Evolutionary conservation across 2,888 invertebrate species (phyloP).

Genomic region (Bedellia somnulentella): DNA sequence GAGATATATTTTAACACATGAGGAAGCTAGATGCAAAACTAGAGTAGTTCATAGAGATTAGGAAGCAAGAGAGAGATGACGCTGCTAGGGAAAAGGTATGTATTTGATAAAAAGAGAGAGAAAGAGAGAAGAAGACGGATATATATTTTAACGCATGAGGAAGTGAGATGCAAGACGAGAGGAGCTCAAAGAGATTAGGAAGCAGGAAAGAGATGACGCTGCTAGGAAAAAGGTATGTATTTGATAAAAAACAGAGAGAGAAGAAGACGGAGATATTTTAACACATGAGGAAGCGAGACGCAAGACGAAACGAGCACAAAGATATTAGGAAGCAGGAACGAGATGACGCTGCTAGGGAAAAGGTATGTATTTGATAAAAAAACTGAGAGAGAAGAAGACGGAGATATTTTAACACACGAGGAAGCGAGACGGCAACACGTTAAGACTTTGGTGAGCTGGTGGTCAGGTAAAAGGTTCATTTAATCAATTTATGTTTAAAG

Average conservation of each 20-base stretch:
- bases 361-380: constrained; percentile 52
- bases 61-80: constrained; percentile 74
- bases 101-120: constrained; percentile 31
- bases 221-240: constrained; percentile 74
- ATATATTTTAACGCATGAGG: no score
- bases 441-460: constrained; percentile 67
- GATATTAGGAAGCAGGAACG: constrained; percentile 76
- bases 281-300: no score
- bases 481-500: no score
- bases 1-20: not conserved
- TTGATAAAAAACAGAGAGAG: constrained; percentile 27
- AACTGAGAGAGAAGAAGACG: constrained; percentile 24
- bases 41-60: constrained; percentile 68
- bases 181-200: constrained; percentile 69
- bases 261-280: constrained; percentile 12
- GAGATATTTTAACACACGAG: no score
- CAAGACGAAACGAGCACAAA: constrained; percentile 71
- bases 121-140: constrained; percentile 16
- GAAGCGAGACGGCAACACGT: constrained; percentile 83
- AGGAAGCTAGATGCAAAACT: constrained; percentile 83
- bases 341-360: constrained; percentile 76
- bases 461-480: no score
- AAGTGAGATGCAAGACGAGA: constrained; percentile 81
- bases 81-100: constrained; percentile 75
- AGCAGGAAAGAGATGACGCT: constrained; percentile 72